phyloP scores from a whole-genome alignment of 2,797 vertebrate species.

The Balearica regulorum region DNA sequence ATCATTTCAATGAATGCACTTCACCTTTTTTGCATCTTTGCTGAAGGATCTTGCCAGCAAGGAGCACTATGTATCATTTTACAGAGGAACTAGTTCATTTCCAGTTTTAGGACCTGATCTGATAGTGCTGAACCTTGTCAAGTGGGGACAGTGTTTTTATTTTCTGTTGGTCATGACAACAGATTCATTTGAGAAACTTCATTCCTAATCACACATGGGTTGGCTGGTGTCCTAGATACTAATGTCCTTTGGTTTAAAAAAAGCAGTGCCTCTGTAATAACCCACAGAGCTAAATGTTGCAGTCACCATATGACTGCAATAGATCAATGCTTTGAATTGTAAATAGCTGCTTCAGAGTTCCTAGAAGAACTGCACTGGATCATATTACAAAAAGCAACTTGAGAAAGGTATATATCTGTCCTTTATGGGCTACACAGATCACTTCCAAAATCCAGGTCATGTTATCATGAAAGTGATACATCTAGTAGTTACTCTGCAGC shows the following conservation, averaged over 20 bases:
- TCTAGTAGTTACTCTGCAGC: not conserved
- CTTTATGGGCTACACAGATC: not conserved
- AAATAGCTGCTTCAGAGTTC: constrained; percentile 57
- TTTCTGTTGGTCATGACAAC: constrained; percentile 50
- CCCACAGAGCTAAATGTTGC: constrained; percentile 42
- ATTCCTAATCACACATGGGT: constrained; percentile 21
- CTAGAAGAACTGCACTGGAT: constrained; percentile 53
- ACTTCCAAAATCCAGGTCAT: constrained; percentile 44
- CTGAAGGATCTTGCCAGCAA: not conserved
- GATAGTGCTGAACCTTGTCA: not conserved
- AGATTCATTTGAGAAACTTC: constrained; percentile 33
- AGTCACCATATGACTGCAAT: constrained; percentile 56
- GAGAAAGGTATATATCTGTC: constrained; percentile 38
- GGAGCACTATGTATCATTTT: not conserved
- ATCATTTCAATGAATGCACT: not conserved
- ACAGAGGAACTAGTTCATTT: not conserved
- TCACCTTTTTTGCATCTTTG: not conserved
- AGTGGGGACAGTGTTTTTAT: constrained; percentile 37
- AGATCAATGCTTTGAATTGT: constrained; percentile 66
- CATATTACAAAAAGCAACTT: constrained; percentile 47
- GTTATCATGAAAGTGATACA: constrained; percentile 5
- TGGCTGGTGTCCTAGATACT: constrained; percentile 38
- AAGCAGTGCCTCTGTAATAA: constrained; percentile 41
- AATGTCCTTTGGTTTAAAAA: constrained; percentile 59
- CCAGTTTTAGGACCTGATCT: not conserved